Evolutionary conservation across 2,888 invertebrate species (phyloP), one percentile per base, ranked within the genome.

Genomic region (Choristoneura rosaceana): DNA sequence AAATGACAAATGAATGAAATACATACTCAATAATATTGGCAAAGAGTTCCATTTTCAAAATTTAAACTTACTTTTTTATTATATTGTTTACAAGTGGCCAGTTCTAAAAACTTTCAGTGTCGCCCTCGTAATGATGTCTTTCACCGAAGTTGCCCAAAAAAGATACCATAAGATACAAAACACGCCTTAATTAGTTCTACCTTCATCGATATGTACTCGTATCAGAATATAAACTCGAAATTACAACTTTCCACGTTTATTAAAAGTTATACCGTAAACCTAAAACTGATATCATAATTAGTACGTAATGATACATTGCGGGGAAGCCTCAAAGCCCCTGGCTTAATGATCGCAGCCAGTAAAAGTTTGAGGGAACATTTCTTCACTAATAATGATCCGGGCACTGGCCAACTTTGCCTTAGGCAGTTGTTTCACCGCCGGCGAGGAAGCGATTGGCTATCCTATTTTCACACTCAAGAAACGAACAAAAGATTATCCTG

Each of bases 301-400:
- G 47, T 59, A 14, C 55, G 59, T 64, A 45, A 63, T 38, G 63
- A 34, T 38, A 64, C 58, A 50, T 59, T 15, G 34, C 9, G 10
- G 25, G 12, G 52, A 41, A 67, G 55, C 55, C 47, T n/a, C 25
- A 4, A 62, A 47, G 38, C 55, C 47, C 9, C 45, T 34, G 67
- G 41, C n/a, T 66, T 66, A 61, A 71, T 67, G 66, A 67, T 43
- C 38, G 33, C n/a, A 12, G 38, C 43, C 60, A 17, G 55, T 55
- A 47, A 58, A 71, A 65, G 41, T 61, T 66, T 2, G 38, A 10
- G 1, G 14, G 47, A 50, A 25, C 55, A 58, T 63, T 60, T 61
- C 66, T 61, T 52, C 60, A 25, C 70, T 60, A 70, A 43, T 70
- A 70, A 71, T 61, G 60, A 66, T 71, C 65, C 60, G 59, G 52